A percentile compares a stretch with the other conserved stretches of the same genome.
Evolutionary conservation across 2,113 vertebrate genomes (phyloP).

Genomic region (Brevimyrus niger): DNA sequence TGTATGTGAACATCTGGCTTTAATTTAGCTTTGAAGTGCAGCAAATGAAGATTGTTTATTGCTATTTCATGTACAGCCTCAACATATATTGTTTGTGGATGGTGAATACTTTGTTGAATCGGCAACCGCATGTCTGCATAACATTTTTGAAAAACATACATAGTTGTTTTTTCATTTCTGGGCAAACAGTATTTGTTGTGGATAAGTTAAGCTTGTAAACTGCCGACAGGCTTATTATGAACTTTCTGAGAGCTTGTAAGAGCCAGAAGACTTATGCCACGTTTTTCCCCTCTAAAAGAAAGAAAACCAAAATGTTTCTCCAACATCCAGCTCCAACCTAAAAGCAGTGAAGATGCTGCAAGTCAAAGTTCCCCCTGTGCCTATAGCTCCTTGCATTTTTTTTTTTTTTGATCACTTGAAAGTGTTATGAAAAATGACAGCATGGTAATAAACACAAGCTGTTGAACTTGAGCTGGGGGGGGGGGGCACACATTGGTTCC

Average conservation of each 20-base stretch:
- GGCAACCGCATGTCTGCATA: background rate
- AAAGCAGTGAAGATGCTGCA: background rate
- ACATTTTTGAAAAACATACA: background rate
- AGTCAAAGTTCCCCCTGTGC: background rate
- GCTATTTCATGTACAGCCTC: background rate
- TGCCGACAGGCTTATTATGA: background rate
- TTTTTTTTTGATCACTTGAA: slow-evolving; percentile 5
- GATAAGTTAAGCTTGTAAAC: background rate
- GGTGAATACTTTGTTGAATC: background rate
- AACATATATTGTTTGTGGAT: slow-evolving; percentile 8
- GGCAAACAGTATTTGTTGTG: background rate
- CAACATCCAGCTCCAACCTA: background rate
- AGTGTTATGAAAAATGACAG: slow-evolving; percentile 20
- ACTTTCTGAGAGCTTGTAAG: background rate
- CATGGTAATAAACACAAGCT: slow-evolving; percentile 19
- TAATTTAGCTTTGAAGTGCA: slow-evolving; percentile 18
- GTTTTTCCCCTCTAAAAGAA: background rate
- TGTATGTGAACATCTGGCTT: slow-evolving; percentile 17
- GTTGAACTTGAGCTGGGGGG: background rate
- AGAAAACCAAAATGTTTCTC: background rate
- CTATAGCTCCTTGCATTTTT: background rate
- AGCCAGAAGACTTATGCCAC: background rate
- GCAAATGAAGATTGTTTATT: slow-evolving; percentile 14
- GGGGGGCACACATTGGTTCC: slow-evolving; percentile 7
- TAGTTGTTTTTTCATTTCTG: background rate